Base-by-base conservation (phyloP, 2,888 invertebrate species). In the Drosophila sordidula region DNA sequence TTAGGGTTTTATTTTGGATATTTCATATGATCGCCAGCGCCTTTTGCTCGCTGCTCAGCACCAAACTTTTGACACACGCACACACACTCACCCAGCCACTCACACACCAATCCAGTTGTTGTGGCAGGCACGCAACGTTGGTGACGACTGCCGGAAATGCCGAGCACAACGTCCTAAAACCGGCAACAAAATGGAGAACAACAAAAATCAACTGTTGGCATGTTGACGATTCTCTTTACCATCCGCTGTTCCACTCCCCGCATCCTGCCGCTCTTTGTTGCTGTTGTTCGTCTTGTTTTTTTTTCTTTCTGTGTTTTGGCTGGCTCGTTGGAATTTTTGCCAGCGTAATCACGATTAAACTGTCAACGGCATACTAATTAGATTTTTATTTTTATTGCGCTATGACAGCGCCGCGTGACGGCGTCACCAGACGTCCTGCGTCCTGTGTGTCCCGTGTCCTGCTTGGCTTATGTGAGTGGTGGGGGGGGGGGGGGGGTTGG, bases 351-450 rank as follows among this genome's bases (percentile, higher is more conserved):
- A 91, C 91, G 91, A 91, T 92, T 91, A 91, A 91, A 91, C 91
- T 91, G 91, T 91, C 91, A 91, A 91, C 92, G 88, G 91, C 91
- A 91, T 91, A 92, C 91, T 91, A 91, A 91, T 91, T 91, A 92
- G 91, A 91, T 89, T 92, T 91, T 90, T 91, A 91, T 90, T 85
- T 85, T 85, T 85, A 85, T 85, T 87, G 72, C 86, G 88, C 88
- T 78, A 79, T 85, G 85, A 89, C 85, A 85, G 82, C 85, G 68
- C 80, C 86, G 83, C 89, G 75, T 85, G 88, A 82, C 83, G 86
- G 70, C 79, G 68, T 67, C 76, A 72, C 71, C 69, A 67, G 65
- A 63, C 64, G 58, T 52, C 67, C 71, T 57, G 59, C 55, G 42
- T 65, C 25, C 65, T 49, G 41, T 29, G 9, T 25, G 12, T 29